phyloP scores from a whole-genome alignment of 2,113 vertebrate genomes.

The Gyps fulvus region DNA sequence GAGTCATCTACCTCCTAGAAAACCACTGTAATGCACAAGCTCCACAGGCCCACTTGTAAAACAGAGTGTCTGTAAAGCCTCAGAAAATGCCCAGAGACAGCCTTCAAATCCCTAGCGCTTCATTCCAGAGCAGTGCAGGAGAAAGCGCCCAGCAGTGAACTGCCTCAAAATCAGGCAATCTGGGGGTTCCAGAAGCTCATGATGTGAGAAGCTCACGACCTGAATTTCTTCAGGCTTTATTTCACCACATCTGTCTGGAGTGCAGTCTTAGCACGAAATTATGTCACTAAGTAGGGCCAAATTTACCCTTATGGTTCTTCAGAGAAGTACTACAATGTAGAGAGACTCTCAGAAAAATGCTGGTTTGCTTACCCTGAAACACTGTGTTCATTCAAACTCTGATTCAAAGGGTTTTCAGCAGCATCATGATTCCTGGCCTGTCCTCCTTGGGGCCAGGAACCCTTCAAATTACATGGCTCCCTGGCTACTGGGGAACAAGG shows the following conservation, averaged over 20 bases:
- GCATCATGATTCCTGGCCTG: not conserved
- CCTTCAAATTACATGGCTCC: not conserved
- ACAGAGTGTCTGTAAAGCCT: not conserved
- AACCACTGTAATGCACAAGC: not conserved
- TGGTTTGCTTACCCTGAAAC: not conserved
- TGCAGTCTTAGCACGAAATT: not conserved
- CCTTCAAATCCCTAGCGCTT: not conserved
- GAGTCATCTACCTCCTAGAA: not conserved
- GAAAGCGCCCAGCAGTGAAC: not conserved
- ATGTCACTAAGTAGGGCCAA: not conserved
- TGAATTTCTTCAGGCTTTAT: not conserved
- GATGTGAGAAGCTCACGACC: fast-evolving
- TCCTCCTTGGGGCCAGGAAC: not conserved
- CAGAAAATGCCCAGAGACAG: not conserved
- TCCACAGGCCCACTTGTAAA: not conserved
- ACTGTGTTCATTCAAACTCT: not conserved
- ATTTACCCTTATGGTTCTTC: not conserved
- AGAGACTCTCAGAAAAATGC: not conserved
- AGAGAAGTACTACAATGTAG: not conserved
- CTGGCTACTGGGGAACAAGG: not conserved
- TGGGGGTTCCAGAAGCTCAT: not conserved
- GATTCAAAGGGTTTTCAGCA: not conserved
- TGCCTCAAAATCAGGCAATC: not conserved
- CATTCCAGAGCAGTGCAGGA: not conserved
- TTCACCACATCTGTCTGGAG: not conserved